Evolutionary conservation across 2,888 invertebrate species (phyloP), one percentile per base, ranked within the genome.

Genomic region (Thecophora atra): DNA sequence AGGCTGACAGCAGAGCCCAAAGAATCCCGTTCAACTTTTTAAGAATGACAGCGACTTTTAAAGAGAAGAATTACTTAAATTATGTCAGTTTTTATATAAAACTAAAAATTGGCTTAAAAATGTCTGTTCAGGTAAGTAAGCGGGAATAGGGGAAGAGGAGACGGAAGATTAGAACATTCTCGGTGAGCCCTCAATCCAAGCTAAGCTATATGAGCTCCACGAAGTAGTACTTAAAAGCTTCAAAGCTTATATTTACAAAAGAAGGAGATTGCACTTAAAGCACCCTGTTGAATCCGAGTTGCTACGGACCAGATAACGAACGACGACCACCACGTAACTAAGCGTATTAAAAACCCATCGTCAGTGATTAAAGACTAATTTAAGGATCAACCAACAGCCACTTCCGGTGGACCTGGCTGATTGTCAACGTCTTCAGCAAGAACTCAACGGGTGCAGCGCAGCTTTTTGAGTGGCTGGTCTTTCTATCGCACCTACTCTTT

Each of bases 361-460:
- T 37, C 62, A 13, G 15, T 62, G 62, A 62, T 62, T 30, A 37
- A 37, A 37, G 37, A 62, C 30, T 30, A 37, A 62, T 62, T 62
- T 28, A 62, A 62, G 37, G 62, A 13, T 62, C 6, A 17, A 60
- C 15, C 19, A 37, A 62, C 47, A 47, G n/a, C 5, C 47, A 47
- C 17, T n/a, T 47, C 47, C 17, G 47, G 3, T 47, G 47, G 47
- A 47, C 8, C 2, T 37, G 7, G 37, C 37, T 37, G 37, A 37
- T 11, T 47, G 47, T n/a, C 47, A 47, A n/a, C 47, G 15, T 47
- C 47, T n/a, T 47, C 47, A n/a, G 15, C n/a, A 15, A 47, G n/a
- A 47, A 47, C 17, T 47, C 47, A 3, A 47, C 17, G 15, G 17
- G n/a, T 1, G 47, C n/a, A 47, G n/a, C 47, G 11, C 17, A 11